Percentiles rank a stretch among this genome's conserved stretches.
Conservation (phyloP, 2,797 vertebrate genomes). For the Anolis apletophallus region DNA sequence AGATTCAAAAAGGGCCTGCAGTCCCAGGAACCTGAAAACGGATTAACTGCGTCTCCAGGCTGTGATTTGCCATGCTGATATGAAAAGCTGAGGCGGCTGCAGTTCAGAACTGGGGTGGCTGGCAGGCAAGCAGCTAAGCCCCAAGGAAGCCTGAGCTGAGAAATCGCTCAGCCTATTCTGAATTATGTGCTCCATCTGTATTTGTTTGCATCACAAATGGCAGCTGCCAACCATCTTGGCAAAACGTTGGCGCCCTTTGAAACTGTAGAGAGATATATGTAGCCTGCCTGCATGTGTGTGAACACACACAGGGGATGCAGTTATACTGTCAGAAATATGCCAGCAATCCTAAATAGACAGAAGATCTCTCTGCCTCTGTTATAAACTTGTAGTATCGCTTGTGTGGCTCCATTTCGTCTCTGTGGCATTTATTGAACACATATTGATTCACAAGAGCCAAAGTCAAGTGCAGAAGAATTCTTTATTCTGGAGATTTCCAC, state of each 20-base stretch:
- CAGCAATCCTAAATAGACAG: conserved; percentile 52
- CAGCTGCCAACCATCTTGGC: conserved; percentile 74
- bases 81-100: conserved; percentile 54
- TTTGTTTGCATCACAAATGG: conserved; percentile 66
- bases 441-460: conserved; percentile 41
- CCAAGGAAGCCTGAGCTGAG: conserved; percentile 64
- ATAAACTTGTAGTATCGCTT: conserved; percentile 57
- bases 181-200: conserved; percentile 73
- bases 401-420: conserved; percentile 33
- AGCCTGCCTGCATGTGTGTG: background rate
- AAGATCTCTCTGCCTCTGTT: conserved; percentile 33
- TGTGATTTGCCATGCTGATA: conserved; percentile 70
- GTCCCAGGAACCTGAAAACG: conserved; percentile 70
- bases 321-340: conserved; percentile 49
- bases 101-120: conserved; percentile 53
- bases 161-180: conserved; percentile 64
- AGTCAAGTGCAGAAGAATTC: conserved; percentile 28
- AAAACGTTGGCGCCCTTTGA: conserved; percentile 65
- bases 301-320: conserved; percentile 39
- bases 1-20: conserved; percentile 71
- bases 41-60: conserved; percentile 72
- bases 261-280: conserved; percentile 12
- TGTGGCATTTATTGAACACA: conserved; percentile 25
- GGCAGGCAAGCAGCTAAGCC: conserved; percentile 62
- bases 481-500: background rate